Percentiles rank a stretch among this genome's conserved stretches.
These are phyloP conservation scores for Trochalopteron elliotii DNA, from an alignment of 2,113 vertebrate species.

Conservation along the genomic window DNA sequence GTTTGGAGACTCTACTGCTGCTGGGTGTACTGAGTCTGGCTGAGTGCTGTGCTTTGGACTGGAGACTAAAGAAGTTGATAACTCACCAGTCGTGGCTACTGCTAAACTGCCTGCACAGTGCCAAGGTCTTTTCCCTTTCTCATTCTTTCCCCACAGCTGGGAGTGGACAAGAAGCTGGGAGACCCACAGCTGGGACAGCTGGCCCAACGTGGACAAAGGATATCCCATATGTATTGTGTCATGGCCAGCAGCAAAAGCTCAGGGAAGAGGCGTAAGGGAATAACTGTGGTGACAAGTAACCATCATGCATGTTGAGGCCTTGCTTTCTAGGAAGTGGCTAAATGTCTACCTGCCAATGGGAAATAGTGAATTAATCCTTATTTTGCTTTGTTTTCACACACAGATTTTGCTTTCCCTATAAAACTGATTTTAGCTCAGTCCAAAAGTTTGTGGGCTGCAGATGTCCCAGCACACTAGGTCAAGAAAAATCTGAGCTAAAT, in stretches of 20 bases:
- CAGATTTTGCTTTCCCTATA: neutral
- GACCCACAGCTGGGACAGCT: neutral
- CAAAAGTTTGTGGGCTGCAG: neutral
- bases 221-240: accelerated
- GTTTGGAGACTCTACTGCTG: neutral
- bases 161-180: neutral
- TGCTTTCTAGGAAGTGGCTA: neutral
- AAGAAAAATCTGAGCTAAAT: neutral
- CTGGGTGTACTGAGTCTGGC: neutral
- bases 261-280: neutral
- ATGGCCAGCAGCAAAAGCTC: neutral
- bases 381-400: neutral
- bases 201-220: neutral
- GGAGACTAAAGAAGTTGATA: neutral
- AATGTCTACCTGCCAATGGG: neutral
- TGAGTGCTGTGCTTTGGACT: neutral
- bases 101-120: neutral
- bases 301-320: neutral
- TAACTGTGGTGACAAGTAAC: neutral
- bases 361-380: neutral
- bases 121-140: neutral
- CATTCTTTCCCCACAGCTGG: neutral
- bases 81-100: neutral
- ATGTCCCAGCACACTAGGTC: neutral
- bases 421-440: neutral